Evolutionary conservation across 2,797 vertebrate genomes (phyloP).

Genomic region (Philypnodon macrostomus): DNA sequence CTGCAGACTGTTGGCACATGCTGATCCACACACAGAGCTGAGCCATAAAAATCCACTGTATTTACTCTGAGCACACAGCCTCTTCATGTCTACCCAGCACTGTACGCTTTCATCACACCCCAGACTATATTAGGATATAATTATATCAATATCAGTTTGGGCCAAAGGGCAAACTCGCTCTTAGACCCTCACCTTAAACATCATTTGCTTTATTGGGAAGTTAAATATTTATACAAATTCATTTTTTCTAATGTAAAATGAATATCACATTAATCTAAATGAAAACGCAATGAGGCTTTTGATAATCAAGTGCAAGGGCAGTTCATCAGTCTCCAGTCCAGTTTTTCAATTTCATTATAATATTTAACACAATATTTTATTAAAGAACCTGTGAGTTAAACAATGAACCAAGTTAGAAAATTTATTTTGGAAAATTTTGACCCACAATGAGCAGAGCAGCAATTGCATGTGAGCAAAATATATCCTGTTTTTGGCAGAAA

Average conservation of each 20-base stretch:
- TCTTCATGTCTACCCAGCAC: conserved; percentile 3
- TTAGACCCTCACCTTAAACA: too few relatives aligned
- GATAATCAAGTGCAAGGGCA: too few relatives aligned
- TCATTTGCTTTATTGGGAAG: conserved; percentile 11
- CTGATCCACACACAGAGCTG: neutral
- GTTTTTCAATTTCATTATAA: too few relatives aligned
- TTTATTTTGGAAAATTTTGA: too few relatives aligned
- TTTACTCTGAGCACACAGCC: conserved; percentile 15
- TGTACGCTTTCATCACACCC: conserved; percentile 8
- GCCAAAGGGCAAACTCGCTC: neutral
- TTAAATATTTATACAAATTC: too few relatives aligned
- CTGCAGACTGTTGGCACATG: conserved; percentile 17
- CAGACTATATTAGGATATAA: conserved; percentile 13
- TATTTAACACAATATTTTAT: too few relatives aligned
- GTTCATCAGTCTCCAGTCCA: too few relatives aligned
- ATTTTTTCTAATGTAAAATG: neutral
- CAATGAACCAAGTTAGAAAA: too few relatives aligned
- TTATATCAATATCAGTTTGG: conserved; percentile 1
- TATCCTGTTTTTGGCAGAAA: too few relatives aligned
- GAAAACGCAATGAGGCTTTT: conserved; percentile 2
- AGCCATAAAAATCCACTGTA: conserved; percentile 21
- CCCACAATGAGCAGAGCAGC: too few relatives aligned
- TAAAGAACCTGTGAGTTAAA: too few relatives aligned
- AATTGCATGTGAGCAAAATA: too few relatives aligned
- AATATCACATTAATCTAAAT: neutral